A percentile compares a stretch with the other conserved stretches of the same genome.
Conservation (phyloP, 2,113 vertebrate species). For the Chaenogobius annularis region DNA sequence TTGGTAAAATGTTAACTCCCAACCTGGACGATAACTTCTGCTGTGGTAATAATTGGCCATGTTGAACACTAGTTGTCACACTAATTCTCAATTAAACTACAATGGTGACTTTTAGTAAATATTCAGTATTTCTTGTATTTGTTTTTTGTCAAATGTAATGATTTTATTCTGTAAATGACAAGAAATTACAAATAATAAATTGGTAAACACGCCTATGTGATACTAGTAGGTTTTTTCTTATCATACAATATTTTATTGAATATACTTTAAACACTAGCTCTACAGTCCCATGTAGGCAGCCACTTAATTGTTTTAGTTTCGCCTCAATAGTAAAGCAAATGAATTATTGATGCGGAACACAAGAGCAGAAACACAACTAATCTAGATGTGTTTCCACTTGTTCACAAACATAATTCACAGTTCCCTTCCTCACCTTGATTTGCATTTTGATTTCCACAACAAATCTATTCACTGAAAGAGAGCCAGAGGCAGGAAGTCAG, state of each 20-base stretch:
- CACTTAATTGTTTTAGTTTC: background rate
- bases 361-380: background rate
- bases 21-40: too few species aligned
- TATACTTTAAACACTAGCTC: too few species aligned
- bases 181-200: background rate
- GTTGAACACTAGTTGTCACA: too few species aligned
- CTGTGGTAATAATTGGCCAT: too few species aligned
- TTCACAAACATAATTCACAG: slow-evolving; percentile 6
- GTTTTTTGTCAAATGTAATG: too few species aligned
- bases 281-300: too few species aligned
- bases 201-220: background rate
- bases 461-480: slow-evolving; percentile 12
- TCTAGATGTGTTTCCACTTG: background rate
- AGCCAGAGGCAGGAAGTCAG: slow-evolving; percentile 16
- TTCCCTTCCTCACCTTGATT: slow-evolving; percentile 23
- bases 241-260: too few species aligned
- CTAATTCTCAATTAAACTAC: too few species aligned
- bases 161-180: too few species aligned
- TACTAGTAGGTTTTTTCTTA: background rate
- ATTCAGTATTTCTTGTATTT: too few species aligned
- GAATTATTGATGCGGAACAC: background rate
- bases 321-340: background rate
- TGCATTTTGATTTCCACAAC: slow-evolving; percentile 34
- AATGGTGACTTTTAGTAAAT: too few species aligned
- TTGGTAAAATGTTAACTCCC: too few species aligned